phyloP scores from a whole-genome alignment of 2,113 vertebrate genomes.

The Paramisgurnus dabryanus region DNA sequence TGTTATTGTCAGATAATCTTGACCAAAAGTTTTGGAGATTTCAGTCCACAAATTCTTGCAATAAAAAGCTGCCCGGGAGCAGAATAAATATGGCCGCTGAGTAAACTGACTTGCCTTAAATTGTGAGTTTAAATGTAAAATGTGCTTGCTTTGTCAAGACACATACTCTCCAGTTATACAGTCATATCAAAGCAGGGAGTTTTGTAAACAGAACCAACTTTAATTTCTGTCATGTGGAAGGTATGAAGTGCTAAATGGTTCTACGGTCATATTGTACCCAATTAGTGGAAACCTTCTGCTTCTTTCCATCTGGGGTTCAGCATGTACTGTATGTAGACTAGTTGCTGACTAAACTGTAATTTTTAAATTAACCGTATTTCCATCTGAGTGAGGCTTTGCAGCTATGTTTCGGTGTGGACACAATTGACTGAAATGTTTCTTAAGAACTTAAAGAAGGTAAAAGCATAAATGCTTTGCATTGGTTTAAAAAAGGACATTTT shows the following conservation, averaged over 20 bases:
- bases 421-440: too few relatives aligned
- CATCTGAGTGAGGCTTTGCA: neutral
- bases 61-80: too few relatives aligned
- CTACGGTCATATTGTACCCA: neutral
- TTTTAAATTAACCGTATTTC: neutral
- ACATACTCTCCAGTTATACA: neutral
- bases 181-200: neutral
- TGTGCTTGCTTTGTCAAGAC: neutral
- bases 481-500: too few relatives aligned
- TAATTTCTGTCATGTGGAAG: slow-evolving; percentile 24
- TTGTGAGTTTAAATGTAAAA: neutral
- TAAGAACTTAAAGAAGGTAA: too few relatives aligned
- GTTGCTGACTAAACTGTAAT: neutral
- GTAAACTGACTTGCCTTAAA: too few relatives aligned
- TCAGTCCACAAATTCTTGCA: too few relatives aligned
- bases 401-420: too few relatives aligned
- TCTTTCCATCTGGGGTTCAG: slow-evolving; percentile 12
- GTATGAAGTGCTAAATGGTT: slow-evolving; percentile 6
- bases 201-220: neutral
- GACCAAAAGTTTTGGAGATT: too few relatives aligned
- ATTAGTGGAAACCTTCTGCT: neutral
- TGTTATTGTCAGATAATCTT: too few relatives aligned
- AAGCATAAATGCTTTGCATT: too few relatives aligned
- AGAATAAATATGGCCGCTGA: too few relatives aligned
- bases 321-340: neutral